phyloP scores from a whole-genome alignment of 53 echinoderm and acorn worm species.

The Hippasteria phrygiana region DNA sequence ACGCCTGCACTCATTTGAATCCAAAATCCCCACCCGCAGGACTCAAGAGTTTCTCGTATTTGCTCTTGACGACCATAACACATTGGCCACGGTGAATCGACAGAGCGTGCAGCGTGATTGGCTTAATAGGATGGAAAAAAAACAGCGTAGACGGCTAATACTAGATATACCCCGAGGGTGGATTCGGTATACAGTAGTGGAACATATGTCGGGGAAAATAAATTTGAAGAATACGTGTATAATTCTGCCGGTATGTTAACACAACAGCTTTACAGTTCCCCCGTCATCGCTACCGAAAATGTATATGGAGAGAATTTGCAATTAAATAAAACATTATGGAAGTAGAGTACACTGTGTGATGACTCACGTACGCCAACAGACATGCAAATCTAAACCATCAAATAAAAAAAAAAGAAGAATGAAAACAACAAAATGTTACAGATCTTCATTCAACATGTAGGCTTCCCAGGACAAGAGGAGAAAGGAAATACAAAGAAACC shows the following conservation, averaged over 20 bases:
- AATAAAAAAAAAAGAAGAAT: too few relatives aligned
- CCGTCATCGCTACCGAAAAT: constrained; percentile 4
- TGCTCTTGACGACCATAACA: constrained; percentile 20
- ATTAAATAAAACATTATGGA: not conserved
- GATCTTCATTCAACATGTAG: too few relatives aligned
- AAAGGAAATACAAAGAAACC: too few relatives aligned
- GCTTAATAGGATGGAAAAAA: not conserved
- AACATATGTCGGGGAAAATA: constrained; percentile 34
- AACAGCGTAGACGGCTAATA: not conserved
- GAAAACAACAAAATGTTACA: too few relatives aligned
- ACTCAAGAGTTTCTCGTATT: not conserved
- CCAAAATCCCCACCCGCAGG: constrained; percentile 21
- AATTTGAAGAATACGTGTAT: not conserved
- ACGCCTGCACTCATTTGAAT: constrained; percentile 8
- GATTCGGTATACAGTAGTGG: not conserved
- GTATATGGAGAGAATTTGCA: not conserved
- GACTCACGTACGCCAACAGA: not conserved
- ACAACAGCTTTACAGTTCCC: not conserved
- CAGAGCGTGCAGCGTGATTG: constrained; percentile 41
- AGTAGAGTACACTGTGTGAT: not conserved
- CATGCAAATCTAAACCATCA: too few relatives aligned
- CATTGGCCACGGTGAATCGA: not conserved
- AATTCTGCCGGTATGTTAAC: constrained; percentile 16
- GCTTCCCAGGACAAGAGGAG: too few relatives aligned
- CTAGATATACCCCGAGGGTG: constrained; percentile 13